Evolutionary conservation across 2,888 invertebrate genomes (phyloP).

Genomic region (Microplitis deprimator): DNA sequence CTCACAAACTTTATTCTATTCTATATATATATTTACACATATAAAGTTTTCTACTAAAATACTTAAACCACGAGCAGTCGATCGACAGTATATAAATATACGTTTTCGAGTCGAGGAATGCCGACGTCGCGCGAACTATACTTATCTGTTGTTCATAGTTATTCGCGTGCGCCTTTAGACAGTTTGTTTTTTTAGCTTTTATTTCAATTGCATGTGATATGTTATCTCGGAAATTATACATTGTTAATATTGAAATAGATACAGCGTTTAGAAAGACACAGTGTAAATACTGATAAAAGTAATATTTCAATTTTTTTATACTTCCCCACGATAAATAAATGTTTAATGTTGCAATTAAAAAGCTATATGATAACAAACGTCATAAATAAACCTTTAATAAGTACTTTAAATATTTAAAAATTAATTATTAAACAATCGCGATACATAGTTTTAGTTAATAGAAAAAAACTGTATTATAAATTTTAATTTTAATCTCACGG

Average conservation of each 20-base stretch:
- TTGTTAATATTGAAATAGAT: not conserved
- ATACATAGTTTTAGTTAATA: not conserved
- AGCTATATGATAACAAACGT: not conserved
- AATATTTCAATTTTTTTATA: not conserved
- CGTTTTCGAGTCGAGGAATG: slow-evolving; percentile 48
- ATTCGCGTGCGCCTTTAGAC: slow-evolving; percentile 49
- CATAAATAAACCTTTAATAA: not conserved
- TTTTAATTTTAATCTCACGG: not conserved
- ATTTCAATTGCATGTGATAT: slow-evolving; percentile 27
- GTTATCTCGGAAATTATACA: slow-evolving; percentile 15
- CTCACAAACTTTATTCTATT: slow-evolving; percentile 5
- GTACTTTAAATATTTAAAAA: not conserved
- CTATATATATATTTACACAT: slow-evolving; percentile 1
- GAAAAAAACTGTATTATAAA: not conserved
- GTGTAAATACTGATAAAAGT: slow-evolving; percentile 8
- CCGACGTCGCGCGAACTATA: slow-evolving; percentile 52
- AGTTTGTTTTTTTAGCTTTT: slow-evolving; percentile 10
- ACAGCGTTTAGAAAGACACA: not conserved
- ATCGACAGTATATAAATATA: slow-evolving; percentile 21
- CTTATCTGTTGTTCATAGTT: slow-evolving; percentile 55
- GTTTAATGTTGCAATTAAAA: not conserved
- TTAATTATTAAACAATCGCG: not conserved
- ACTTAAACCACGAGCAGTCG: slow-evolving; percentile 10
- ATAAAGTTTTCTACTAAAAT: not conserved
- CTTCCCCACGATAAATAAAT: not conserved